Evolutionary conservation across 2,888 invertebrate genomes (phyloP).

Genomic region (Trisateles emortualis): DNA sequence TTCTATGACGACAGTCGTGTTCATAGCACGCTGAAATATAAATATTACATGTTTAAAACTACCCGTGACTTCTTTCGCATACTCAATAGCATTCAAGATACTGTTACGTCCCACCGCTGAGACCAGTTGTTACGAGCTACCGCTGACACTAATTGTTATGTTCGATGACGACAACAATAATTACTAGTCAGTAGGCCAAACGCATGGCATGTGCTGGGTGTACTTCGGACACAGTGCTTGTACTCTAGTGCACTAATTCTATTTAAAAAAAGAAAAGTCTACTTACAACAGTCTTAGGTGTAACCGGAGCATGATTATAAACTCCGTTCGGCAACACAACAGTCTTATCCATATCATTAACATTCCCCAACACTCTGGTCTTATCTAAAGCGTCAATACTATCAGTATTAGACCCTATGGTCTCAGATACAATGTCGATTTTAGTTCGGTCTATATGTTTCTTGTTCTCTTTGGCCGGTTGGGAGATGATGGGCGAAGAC

Average conservation of each 20-base stretch:
- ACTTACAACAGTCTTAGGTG: constrained; percentile 67
- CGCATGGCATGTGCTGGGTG: too few relatives aligned
- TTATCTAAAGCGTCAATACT: constrained; percentile 52
- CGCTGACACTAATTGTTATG: too few relatives aligned
- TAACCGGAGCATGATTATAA: constrained; percentile 61
- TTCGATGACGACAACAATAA: too few relatives aligned
- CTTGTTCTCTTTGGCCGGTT: constrained; percentile 40
- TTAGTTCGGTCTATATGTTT: constrained; percentile 32
- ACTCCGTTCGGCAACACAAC: constrained; percentile 66
- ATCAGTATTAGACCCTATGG: constrained; percentile 29
- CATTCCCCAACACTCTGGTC: constrained; percentile 48
- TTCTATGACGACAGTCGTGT: constrained; percentile 71
- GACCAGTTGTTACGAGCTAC: too few relatives aligned
- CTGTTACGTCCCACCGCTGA: too few relatives aligned
- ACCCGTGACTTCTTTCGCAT: too few relatives aligned
- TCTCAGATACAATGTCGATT: constrained; percentile 26
- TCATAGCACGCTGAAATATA: constrained; percentile 62
- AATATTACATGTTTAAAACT: neutral
- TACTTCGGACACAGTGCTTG: too few relatives aligned
- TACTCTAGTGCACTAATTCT: too few relatives aligned
- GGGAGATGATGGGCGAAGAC: constrained; percentile 57
- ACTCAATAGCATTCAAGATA: too few relatives aligned
- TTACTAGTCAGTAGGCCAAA: too few relatives aligned
- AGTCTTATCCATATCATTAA: constrained; percentile 63
- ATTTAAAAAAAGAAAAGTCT: neutral